phyloP scores from a whole-genome alignment of 2,888 invertebrate genomes.

The Aporophyla lueneburgensis region DNA sequence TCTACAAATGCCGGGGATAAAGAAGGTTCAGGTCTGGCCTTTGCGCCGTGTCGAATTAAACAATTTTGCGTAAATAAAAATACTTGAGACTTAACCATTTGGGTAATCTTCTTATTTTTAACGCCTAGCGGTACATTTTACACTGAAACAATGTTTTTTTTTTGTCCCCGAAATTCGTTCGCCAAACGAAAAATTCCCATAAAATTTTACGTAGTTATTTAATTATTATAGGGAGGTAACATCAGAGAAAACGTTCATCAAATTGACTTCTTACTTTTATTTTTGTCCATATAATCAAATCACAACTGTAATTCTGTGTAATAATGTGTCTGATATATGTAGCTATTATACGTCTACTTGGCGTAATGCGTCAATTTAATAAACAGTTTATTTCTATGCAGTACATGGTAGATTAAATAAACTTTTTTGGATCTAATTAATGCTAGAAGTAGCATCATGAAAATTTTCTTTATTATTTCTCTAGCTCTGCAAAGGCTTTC shows the following conservation, averaged over 20 bases:
- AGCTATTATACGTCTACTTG: background rate
- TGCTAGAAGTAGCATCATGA: background rate
- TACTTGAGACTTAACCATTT: constrained; percentile 53
- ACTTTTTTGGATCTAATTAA: background rate
- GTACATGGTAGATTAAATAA: background rate
- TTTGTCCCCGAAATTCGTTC: background rate
- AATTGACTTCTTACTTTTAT: background rate
- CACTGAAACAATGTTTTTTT: background rate
- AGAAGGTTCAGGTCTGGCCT: constrained; percentile 78
- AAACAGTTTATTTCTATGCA: background rate
- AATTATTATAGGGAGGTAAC: background rate
- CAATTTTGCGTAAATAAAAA: constrained; percentile 77
- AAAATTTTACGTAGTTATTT: background rate
- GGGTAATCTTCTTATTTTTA: constrained; percentile 47
- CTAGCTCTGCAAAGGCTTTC: background rate
- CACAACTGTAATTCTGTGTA: background rate
- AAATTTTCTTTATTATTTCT: background rate
- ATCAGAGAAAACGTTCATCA: background rate
- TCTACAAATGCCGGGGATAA: constrained; percentile 84
- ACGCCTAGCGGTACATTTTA: background rate
- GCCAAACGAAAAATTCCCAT: background rate
- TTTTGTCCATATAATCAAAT: background rate
- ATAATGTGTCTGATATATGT: background rate
- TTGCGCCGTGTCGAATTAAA: constrained; percentile 79
- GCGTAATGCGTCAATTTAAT: background rate